These are phyloP conservation scores for Apostichopus californicus DNA, from an alignment of 35 echinoderm and acorn worm genomes.

Conservation along the genomic window DNA sequence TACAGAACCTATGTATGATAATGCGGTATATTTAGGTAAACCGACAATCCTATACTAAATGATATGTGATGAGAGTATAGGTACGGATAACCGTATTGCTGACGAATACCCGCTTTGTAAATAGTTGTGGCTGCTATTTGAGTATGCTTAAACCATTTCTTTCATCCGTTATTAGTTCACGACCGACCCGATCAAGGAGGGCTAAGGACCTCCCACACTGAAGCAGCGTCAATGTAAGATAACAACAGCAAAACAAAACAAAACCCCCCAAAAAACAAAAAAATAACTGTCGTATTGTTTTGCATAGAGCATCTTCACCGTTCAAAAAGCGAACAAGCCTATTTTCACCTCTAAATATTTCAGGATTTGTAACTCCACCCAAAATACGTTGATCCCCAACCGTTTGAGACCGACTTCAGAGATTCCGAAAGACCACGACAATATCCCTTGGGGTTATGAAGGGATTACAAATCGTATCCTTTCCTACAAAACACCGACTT, in stretches of 20 bases:
- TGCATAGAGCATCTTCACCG: background rate
- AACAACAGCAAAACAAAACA: background rate
- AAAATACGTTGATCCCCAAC: slow-evolving; percentile 28
- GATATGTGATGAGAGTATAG: no score
- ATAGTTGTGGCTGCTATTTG: no score
- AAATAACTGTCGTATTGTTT: slow-evolving; percentile 12
- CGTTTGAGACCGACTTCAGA: background rate
- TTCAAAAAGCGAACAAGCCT: background rate
- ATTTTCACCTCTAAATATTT: no score
- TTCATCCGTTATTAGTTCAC: no score
- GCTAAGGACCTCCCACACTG: slow-evolving; percentile 30
- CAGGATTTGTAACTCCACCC: background rate
- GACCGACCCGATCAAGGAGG: no score
- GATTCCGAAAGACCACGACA: slow-evolving; percentile 6
- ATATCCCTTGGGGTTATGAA: slow-evolving; percentile 10
- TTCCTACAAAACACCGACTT: slow-evolving; percentile 19
- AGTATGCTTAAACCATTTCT: no score
- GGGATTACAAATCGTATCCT: slow-evolving; percentile 9
- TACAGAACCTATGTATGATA: no score
- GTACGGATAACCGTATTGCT: no score
- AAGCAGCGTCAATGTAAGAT: background rate
- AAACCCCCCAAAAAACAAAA: background rate
- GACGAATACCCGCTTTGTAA: no score
- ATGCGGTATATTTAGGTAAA: no score
- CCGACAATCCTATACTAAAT: no score